A percentile compares a stretch with the other conserved stretches of the same genome.
phyloP scores from a whole-genome alignment of 2,888 invertebrate genomes.

The Drosophila birchii region DNA sequence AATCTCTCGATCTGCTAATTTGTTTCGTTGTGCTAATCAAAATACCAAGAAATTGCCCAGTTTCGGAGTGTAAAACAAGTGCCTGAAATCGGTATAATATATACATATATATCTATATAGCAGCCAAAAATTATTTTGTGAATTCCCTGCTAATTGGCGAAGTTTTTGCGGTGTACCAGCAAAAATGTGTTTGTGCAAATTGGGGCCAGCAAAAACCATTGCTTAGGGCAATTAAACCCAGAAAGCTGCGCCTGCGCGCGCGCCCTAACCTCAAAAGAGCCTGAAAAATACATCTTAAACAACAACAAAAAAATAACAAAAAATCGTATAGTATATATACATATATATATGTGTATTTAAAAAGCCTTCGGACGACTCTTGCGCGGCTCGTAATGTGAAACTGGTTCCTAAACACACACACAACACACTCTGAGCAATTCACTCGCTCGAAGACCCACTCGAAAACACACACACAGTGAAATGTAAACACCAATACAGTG shows the following conservation, averaged over 20 bases:
- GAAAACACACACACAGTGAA: conserved; percentile 44
- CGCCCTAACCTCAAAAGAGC: conserved; percentile 68
- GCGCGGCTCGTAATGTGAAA: conserved; percentile 65
- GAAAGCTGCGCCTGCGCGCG: conserved; percentile 69
- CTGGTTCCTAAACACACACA: conserved; percentile 67
- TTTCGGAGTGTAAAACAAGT: conserved; percentile 22
- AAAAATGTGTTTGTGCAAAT: conserved; percentile 59
- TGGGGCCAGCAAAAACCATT: conserved; percentile 29
- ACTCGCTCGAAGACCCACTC: conserved; percentile 26
- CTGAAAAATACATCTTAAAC: conserved; percentile 54
- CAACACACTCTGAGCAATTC: not conserved
- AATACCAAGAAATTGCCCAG: conserved; percentile 23
- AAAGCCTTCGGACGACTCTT: conserved; percentile 61
- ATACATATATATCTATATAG: conserved; percentile 9
- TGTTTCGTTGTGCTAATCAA: conserved; percentile 39
- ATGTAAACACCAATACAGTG: conserved; percentile 36
- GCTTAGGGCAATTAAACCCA: conserved; percentile 36
- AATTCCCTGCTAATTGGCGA: conserved; percentile 70
- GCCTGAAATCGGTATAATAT: conserved; percentile 6
- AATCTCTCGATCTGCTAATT: conserved; percentile 55
- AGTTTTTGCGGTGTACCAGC: conserved; percentile 37
- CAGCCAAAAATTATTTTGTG: conserved; percentile 57
- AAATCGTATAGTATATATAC: conserved; percentile 1
- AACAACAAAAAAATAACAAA: conserved; percentile 51
- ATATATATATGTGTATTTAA: conserved; percentile 25